A percentile compares a stretch with the other conserved stretches of the same genome.
These are phyloP conservation scores for Argyresthia albistria DNA, from an alignment of 2,888 invertebrate species.

Conservation along the genomic window DNA sequence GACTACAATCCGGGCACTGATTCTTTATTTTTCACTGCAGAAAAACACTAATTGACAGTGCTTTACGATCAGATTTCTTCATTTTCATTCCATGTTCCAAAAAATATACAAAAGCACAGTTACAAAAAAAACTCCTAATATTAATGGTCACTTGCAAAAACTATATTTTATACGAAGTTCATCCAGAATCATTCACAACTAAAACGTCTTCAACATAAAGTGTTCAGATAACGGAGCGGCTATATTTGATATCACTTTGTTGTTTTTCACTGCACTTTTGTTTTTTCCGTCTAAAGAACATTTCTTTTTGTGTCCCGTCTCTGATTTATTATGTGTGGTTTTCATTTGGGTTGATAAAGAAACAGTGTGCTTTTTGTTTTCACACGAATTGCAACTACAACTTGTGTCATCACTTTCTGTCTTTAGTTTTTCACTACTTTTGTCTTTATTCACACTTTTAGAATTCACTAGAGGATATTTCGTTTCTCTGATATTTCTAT, in stretches of 20 bases:
- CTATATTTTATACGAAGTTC: no score
- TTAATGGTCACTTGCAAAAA: no score
- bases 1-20: no score
- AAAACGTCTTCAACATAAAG: conserved; percentile 56
- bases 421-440: conserved; percentile 17
- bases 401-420: conserved; percentile 16
- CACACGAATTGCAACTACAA: conserved; percentile 24
- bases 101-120: no score
- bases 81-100: no score
- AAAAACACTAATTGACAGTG: not conserved
- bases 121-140: no score
- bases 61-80: no score
- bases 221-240: conserved; percentile 47
- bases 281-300: conserved; percentile 44
- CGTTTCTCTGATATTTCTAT: conserved; percentile 12
- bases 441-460: conserved; percentile 19
- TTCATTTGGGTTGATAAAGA: conserved; percentile 55
- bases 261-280: conserved; percentile 38
- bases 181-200: conserved; percentile 7
- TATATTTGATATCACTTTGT: conserved; percentile 37
- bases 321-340: conserved; percentile 58
- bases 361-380: conserved; percentile 46
- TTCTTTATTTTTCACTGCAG: no score
- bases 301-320: conserved; percentile 53
- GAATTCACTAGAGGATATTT: conserved; percentile 3